A percentile compares a stretch with the other conserved stretches of the same genome.
Evolutionary conservation across 2,797 vertebrate genomes (phyloP).

Genomic region (Neomorphus geoffroyi): DNA sequence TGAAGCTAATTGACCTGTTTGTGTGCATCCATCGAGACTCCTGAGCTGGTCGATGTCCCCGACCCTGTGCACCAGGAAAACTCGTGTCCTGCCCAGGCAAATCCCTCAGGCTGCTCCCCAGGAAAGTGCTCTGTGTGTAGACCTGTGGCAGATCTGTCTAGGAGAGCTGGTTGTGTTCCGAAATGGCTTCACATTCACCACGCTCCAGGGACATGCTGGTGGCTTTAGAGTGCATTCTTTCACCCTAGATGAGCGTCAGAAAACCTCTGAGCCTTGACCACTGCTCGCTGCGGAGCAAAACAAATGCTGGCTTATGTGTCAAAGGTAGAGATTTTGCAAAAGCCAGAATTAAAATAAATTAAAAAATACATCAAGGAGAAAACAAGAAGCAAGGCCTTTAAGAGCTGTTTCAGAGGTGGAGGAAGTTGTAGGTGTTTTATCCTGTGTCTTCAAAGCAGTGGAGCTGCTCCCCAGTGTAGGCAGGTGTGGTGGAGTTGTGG

Average conservation of each 20-base stretch:
- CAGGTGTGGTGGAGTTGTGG: neutral
- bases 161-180: neutral
- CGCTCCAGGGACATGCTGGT: rapidly evolving
- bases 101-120: no score
- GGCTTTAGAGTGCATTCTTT: neutral
- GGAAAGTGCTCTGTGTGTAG: rapidly evolving
- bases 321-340: neutral
- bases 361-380: neutral
- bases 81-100: rapidly evolving
- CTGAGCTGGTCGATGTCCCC: neutral
- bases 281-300: neutral
- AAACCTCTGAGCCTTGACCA: rapidly evolving
- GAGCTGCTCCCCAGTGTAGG: neutral
- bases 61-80: neutral
- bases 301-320: neutral
- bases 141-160: rapidly evolving
- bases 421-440: neutral
- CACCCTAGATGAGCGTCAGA: rapidly evolving
- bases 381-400: neutral
- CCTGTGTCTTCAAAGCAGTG: neutral
- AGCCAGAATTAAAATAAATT: neutral
- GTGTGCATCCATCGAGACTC: neutral
- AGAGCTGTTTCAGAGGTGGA: neutral
- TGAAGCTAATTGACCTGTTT: neutral
- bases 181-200: neutral